Evolutionary conservation across 2,888 invertebrate genomes (phyloP).

Genomic region (Drosophila leonis): DNA sequence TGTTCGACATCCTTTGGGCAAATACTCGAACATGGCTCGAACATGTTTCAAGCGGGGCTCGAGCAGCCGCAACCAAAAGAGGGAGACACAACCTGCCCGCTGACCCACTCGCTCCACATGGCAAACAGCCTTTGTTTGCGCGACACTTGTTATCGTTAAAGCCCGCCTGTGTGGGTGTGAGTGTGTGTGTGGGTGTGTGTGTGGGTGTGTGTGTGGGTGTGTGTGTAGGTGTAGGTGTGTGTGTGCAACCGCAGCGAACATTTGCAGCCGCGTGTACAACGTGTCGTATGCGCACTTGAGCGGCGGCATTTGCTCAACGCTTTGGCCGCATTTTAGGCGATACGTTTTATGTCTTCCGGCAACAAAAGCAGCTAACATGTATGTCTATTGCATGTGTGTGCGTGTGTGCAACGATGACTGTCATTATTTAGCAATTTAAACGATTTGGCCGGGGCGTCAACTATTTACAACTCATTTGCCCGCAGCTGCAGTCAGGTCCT

Average conservation of each 20-base stretch:
- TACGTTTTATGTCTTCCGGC: slow-evolving; percentile 63
- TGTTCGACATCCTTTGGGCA: slow-evolving; percentile 50
- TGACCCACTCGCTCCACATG: slow-evolving; percentile 1
- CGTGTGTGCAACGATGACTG: slow-evolving; percentile 47
- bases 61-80: neutral
- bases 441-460: slow-evolving; percentile 67
- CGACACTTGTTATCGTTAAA: slow-evolving; percentile 72
- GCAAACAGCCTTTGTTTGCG: slow-evolving; percentile 55
- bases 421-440: slow-evolving; percentile 77
- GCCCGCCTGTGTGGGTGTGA: slow-evolving; percentile 9
- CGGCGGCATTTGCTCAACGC: slow-evolving; percentile 59
- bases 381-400: slow-evolving; percentile 7
- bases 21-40: slow-evolving; percentile 34
- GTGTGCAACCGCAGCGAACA: slow-evolving; percentile 37
- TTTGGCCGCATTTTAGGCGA: slow-evolving; percentile 60
- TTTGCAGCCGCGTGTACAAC: slow-evolving; percentile 57
- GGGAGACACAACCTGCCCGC: neutral
- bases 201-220: slow-evolving; percentile 29
- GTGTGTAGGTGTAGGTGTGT: slow-evolving; percentile 31
- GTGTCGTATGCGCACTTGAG: slow-evolving; percentile 77
- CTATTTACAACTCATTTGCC: slow-evolving; percentile 67
- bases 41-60: slow-evolving; percentile 10
- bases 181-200: slow-evolving; percentile 7
- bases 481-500: slow-evolving; percentile 43
- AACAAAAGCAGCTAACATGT: slow-evolving; percentile 38